Base-by-base conservation (phyloP, 2,113 vertebrate species). In the Patagioenas fasciata region DNA sequence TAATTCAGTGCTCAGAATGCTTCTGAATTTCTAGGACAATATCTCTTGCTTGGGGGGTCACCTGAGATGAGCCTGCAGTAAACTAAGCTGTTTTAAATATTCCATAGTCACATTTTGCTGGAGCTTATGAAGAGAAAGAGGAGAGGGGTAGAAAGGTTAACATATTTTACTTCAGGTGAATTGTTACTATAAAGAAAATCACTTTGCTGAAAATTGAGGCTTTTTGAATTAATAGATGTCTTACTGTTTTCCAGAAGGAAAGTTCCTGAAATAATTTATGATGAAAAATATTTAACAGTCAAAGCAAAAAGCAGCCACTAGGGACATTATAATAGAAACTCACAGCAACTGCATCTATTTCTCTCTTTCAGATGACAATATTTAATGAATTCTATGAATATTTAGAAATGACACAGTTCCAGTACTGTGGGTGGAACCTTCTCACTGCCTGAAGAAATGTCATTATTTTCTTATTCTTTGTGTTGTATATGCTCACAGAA, bases 41-140 rank as follows among this genome's bases (percentile, higher is more conserved):
- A 64, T 34, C 7, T 50, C n/a, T 80, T 88, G 5, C 57, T 88
- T 79, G 29, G 36, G 60, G 12, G 12, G 60, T 80, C 38, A 83
- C 24, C 50, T 73, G 60, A 82, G 93, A 62, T 60, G 18, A 90
- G 12, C 6, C 34, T 17, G 51, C 23, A 48, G 53, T 53, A 74
- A 91, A 93, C 61, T n/a, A 17, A 66, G 11, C 15, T 85, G 48
- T 36, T 90, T 85, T 70, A 77, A 93, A 85, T 83, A 96, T 83
- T 89, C 51, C 40, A 58, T 60, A 66, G 36, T 31, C 80, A 78
- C 16, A 15, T 84, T 82, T 85, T 91, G 50, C 47, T 77, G 31
- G 65, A 70, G 31, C 28, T 80, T 91, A 66, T 50, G 70, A 88
- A 80, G 44, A 95, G 66, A 87, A 82, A 85, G 31, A 88, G 15